These are phyloP conservation scores for Zaprionus davidi DNA, from an alignment of 1,140 invertebrate species.

Conservation along the genomic window DNA sequence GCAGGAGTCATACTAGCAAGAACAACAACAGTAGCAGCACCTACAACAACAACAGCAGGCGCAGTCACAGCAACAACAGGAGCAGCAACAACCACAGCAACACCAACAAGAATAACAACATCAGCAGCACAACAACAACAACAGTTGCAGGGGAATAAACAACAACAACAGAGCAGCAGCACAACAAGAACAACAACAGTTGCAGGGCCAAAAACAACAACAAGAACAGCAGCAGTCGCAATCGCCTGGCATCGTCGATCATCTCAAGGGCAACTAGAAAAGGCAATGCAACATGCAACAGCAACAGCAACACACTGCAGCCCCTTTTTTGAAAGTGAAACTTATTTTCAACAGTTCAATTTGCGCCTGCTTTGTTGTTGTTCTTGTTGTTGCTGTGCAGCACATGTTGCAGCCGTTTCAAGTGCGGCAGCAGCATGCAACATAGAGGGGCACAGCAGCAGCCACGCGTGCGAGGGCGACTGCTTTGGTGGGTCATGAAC, in stretches of 20 bases:
- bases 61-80: not conserved
- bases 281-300: constrained; percentile 1
- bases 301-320: not conserved
- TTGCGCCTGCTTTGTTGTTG: constrained; percentile 28
- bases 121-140: too few species aligned
- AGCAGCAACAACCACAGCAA: not conserved
- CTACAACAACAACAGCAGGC: not conserved
- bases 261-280: constrained; percentile 38
- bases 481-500: constrained; percentile 73
- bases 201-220: too few species aligned
- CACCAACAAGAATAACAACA: too few species aligned
- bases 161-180: too few species aligned
- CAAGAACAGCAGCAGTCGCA: too few species aligned
- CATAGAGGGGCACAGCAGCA: constrained; percentile 12
- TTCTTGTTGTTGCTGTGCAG: not conserved
- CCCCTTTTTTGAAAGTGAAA: constrained; percentile 36
- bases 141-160: too few species aligned
- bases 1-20: not conserved
- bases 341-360: constrained; percentile 53
- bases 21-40: not conserved
- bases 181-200: too few species aligned
- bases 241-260: too few species aligned
- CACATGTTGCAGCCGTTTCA: constrained; percentile 45
- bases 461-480: constrained; percentile 49
- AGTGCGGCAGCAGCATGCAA: constrained; percentile 26